Percentiles rank a stretch among this genome's conserved stretches.
Conservation (phyloP, 2,888 invertebrate species). For the Cosmia trapezina region DNA sequence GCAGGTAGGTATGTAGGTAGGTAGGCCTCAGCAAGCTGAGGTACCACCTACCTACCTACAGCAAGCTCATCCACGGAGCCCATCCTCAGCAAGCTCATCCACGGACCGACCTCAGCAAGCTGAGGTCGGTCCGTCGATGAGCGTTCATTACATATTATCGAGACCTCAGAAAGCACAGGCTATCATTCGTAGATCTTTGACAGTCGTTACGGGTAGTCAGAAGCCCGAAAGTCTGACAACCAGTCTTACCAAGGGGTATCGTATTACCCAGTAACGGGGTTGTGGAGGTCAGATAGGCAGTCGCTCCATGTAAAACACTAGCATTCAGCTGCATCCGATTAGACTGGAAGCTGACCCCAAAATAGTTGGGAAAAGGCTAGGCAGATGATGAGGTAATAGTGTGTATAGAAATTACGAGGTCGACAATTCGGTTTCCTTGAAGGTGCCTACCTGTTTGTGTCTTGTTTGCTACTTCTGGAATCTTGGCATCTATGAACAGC, state of each 20-base stretch:
- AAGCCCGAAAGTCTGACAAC: neutral
- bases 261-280: neutral
- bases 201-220: neutral
- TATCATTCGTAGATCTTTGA: neutral
- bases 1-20: too few relatives aligned
- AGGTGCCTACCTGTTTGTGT: conserved; percentile 29
- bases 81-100: too few relatives aligned
- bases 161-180: neutral
- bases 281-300: too few relatives aligned
- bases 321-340: neutral
- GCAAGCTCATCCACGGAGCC: too few relatives aligned
- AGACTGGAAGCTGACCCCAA: neutral
- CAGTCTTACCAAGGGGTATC: neutral
- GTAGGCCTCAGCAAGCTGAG: too few relatives aligned
- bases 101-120: too few relatives aligned
- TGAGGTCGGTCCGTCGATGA: neutral
- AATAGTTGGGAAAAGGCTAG: neutral
- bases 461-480: conserved; percentile 24
- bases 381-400: neutral
- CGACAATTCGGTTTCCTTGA: too few relatives aligned
- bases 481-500: conserved; percentile 22
- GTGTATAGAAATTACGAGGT: neutral
- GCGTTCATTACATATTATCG: neutral
- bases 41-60: too few relatives aligned
- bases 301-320: neutral